phyloP scores from a whole-genome alignment of 2,113 vertebrate species.

The Proteles cristata region DNA sequence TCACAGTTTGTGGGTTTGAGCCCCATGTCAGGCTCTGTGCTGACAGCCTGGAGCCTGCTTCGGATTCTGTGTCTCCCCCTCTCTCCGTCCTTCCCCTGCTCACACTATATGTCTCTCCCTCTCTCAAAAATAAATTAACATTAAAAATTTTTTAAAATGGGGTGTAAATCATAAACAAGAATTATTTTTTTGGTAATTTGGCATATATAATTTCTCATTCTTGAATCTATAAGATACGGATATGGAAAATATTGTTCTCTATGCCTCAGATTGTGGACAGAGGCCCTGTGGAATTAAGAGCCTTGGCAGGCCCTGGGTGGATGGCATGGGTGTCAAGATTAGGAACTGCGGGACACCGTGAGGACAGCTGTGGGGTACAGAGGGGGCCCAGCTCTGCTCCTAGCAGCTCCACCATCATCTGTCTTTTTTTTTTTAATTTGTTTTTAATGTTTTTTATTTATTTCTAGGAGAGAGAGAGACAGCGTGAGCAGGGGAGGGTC shows the following conservation, averaged over 20 bases:
- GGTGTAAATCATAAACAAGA: background rate
- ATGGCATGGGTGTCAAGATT: background rate
- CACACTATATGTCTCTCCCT: too few species aligned
- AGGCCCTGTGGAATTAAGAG: background rate
- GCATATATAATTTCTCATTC: constrained; percentile 1
- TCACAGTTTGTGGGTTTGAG: too few species aligned
- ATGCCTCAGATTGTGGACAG: background rate
- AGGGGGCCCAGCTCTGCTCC: background rate
- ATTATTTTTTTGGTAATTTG: background rate
- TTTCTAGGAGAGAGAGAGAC: too few species aligned
- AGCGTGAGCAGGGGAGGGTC: too few species aligned
- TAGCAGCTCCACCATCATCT: background rate
- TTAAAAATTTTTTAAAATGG: too few species aligned
- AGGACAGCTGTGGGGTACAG: background rate
- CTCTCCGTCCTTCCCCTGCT: too few species aligned
- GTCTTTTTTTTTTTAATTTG: too few species aligned
- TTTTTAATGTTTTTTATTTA: too few species aligned
- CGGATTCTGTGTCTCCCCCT: too few species aligned
- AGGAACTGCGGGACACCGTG: background rate
- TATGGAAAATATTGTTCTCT: background rate
- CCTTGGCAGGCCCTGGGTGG: background rate
- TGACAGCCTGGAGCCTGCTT: too few species aligned
- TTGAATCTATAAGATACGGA: background rate
- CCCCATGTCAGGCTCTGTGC: too few species aligned
- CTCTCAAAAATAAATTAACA: too few species aligned